Conservation (phyloP, 2,113 vertebrate genomes). For the Microcebus ravelobensis region DNA sequence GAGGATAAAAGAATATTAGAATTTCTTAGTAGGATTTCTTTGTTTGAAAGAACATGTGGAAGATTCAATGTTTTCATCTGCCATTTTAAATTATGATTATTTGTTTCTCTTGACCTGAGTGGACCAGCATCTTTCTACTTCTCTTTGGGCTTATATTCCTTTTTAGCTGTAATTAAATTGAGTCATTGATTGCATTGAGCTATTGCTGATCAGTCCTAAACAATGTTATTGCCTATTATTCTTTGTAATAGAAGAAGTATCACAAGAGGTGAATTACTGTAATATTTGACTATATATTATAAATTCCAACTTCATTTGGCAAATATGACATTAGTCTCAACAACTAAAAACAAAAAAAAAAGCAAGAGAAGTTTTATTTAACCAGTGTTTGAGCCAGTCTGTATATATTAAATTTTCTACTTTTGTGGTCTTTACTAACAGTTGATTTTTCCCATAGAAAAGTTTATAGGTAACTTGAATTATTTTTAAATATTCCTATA, state of each 20-base stretch:
- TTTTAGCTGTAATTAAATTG: neutral
- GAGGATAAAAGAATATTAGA: constrained; percentile 9
- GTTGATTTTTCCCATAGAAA: neutral
- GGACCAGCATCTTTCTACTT: neutral
- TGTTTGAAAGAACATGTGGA: constrained; percentile 32
- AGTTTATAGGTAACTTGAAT: neutral
- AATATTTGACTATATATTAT: neutral
- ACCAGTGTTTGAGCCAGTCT: constrained; percentile 4
- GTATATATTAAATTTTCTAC: neutral
- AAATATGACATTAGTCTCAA: constrained; percentile 51
- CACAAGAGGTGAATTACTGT: neutral
- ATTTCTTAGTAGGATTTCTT: constrained; percentile 72
- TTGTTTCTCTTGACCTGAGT: neutral
- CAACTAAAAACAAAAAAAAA: neutral
- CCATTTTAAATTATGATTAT: neutral
- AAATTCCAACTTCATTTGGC: constrained; percentile 27
- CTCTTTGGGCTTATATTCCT: neutral
- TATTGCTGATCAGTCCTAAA: neutral
- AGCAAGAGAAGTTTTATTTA: neutral
- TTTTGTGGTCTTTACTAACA: constrained; percentile 25
- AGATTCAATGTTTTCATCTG: constrained; percentile 1
- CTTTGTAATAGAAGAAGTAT: neutral
- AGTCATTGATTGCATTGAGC: neutral
- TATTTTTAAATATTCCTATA: constrained; percentile 33
- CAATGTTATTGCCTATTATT: neutral